Conservation (phyloP, 2,113 vertebrate species). For the Petrocephalus zakoni region DNA sequence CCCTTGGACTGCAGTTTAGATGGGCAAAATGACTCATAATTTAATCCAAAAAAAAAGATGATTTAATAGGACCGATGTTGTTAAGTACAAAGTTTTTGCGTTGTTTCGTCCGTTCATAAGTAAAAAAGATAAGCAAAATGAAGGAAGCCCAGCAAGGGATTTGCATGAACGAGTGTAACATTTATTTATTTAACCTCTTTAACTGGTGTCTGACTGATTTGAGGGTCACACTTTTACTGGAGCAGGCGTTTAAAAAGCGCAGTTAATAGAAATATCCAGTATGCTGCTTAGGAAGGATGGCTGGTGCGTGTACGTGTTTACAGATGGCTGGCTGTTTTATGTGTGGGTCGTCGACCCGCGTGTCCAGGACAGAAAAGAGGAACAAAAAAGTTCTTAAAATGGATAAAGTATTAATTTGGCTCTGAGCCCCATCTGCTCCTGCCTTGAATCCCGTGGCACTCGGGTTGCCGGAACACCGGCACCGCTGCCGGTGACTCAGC, state of each 20-base stretch:
- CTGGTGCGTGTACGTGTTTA: neutral
- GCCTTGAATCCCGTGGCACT: neutral
- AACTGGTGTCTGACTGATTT: neutral
- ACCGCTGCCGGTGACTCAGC: neutral
- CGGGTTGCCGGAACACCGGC: neutral
- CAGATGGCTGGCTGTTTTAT: neutral
- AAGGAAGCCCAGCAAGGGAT: slow-evolving; percentile 23
- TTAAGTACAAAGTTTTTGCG: neutral
- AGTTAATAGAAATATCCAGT: slow-evolving; percentile 37
- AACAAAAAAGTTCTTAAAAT: neutral
- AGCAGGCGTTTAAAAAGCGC: slow-evolving; percentile 42
- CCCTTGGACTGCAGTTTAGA: slow-evolving; percentile 51
- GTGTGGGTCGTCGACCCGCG: neutral
- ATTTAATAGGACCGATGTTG: slow-evolving; percentile 28
- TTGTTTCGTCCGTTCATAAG: slow-evolving; percentile 31
- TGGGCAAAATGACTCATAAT: slow-evolving; percentile 54
- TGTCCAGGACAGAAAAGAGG: neutral
- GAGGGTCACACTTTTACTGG: slow-evolving; percentile 51
- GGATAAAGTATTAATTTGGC: neutral
- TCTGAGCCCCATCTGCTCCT: neutral
- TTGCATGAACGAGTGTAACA: slow-evolving; percentile 45
- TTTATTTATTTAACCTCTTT: slow-evolving; percentile 34
- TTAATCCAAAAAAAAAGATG: slow-evolving; percentile 25
- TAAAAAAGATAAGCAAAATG: slow-evolving; percentile 7
- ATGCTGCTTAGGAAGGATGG: slow-evolving; percentile 18